Conservation (phyloP, 2,888 invertebrate genomes). For the Pollenia amentaria region DNA sequence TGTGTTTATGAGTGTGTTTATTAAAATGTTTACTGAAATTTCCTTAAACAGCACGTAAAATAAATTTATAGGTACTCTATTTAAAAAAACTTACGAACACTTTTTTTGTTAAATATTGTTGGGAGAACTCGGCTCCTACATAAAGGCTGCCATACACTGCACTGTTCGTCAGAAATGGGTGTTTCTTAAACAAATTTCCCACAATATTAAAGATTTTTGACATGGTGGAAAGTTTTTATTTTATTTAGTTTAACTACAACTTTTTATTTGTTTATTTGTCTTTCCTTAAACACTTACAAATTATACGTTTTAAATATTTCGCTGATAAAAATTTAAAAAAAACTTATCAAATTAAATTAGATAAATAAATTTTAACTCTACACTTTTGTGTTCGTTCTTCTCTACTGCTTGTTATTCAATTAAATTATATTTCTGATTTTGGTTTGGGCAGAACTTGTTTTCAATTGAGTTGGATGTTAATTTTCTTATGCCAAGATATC, state of each 20-base stretch:
- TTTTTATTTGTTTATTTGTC: not conserved
- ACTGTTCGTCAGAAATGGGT: slow-evolving; percentile 86
- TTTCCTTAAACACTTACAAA: not conserved
- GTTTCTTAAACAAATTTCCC: slow-evolving; percentile 83
- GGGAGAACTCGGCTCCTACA: slow-evolving; percentile 91
- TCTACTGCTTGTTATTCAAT: slow-evolving; percentile 22
- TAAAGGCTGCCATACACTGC: slow-evolving; percentile 91
- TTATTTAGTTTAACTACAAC: not conserved
- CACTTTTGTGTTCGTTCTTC: not conserved
- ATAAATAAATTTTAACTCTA: not conserved
- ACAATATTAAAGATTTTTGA: slow-evolving; percentile 76
- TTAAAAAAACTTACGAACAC: slow-evolving; percentile 86
- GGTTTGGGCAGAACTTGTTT: slow-evolving; percentile 14
- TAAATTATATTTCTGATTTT: slow-evolving; percentile 45
- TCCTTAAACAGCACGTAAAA: not conserved
- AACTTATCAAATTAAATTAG: slow-evolving; percentile 12
- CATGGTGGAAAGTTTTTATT: slow-evolving; percentile 74
- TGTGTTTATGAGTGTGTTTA: slow-evolving; percentile 37
- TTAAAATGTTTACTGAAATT: not conserved
- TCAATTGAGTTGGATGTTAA: slow-evolving; percentile 46
- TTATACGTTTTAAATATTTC: slow-evolving; percentile 15
- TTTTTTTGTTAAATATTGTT: slow-evolving; percentile 90
- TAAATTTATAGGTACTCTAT: not conserved
- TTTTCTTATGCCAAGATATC: slow-evolving; percentile 7
- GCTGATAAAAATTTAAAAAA: not conserved